Base-by-base conservation (phyloP, 2,113 vertebrate genomes). In the Oryctolagus cuniculus region DNA sequence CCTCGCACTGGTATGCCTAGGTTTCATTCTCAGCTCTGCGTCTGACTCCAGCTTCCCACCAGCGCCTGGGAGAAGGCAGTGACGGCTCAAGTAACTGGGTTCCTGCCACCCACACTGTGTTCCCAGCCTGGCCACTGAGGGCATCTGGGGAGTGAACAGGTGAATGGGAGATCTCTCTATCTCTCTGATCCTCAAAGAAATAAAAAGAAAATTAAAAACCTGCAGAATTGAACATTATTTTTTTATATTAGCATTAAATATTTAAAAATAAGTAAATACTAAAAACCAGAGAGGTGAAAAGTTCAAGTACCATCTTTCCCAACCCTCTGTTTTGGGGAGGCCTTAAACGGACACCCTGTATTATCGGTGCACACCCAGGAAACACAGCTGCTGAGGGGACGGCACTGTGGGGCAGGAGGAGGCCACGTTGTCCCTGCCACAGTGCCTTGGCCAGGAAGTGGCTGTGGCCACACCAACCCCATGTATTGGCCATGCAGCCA, bases 311-410 rank as follows among this genome's bases (percentile, higher is more conserved):
- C 13, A 7, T n/a, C 31, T 72, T 72, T 53, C 72, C 73, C 7
- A 44, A 44, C 38, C 53, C 38, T 19, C n/a, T 10, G 72, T 64
- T 53, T 53, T 22, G 31, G n/a, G 8, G n/a, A n/a, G n/a, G 6
- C 38, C 31, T 79, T 79, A n/a, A 53, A 55, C 3, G 6, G 6
- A 36, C 12, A 10, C 24, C 55, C 19, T 17, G 1, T 27, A 13
- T 27, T 21, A 21, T 9, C 22, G 13, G 15, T 9, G 16, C 10
- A 21, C 4, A 15, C 3, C 6, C 69, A 25, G 0, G 6, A 13
- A 25, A 3, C 12, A 15, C 0, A 5, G 22, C 72, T 36, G 10
- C 0, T 22, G 49, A 69, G 1, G 17, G 73, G 34, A 1, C 3
- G 1, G 3, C 7, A 24, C 1, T 21, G 1, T 58, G 55, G 36